Evolutionary conservation across 2,113 vertebrate species (phyloP).

Genomic region (Cyrtonyx montezumae): DNA sequence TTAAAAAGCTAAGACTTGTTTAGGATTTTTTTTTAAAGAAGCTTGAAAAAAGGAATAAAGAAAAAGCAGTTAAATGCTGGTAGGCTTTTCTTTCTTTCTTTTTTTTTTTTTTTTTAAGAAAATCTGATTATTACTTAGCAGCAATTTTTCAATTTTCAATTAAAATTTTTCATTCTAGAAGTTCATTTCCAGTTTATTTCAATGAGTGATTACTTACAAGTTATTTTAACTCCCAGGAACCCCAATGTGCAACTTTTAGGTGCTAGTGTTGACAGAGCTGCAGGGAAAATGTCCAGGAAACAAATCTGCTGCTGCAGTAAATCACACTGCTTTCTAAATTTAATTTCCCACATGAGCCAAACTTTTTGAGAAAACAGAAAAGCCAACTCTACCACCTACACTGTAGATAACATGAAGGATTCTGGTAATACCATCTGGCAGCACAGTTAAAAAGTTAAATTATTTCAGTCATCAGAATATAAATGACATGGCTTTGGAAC

Average conservation of each 20-base stretch:
- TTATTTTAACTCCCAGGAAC: not conserved
- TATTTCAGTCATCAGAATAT: not conserved
- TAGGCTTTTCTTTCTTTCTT: not conserved
- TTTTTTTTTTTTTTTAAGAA: not conserved
- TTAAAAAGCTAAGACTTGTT: not conserved
- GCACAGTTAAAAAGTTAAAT: not conserved
- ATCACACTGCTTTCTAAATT: conserved; percentile 17
- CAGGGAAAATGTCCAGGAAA: not conserved
- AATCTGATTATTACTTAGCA: not conserved
- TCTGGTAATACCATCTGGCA: conserved; percentile 3
- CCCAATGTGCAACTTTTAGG: not conserved
- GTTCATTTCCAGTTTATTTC: fast-evolving
- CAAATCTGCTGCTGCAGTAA: not conserved
- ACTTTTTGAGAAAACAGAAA: not conserved
- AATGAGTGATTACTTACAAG: not conserved
- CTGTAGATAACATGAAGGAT: not conserved
- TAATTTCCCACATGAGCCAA: not conserved
- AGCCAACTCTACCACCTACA: not conserved
- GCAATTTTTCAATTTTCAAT: not conserved
- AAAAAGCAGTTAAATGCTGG: not conserved
- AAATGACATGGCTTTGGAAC: not conserved
- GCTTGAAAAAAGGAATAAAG: not conserved
- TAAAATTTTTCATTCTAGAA: not conserved
- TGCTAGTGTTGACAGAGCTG: not conserved
- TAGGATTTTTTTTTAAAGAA: not conserved